Evolutionary conservation across 2,888 invertebrate genomes (phyloP), one percentile per base, ranked within the genome.

Genomic region (Callyntrura guangdongensis): DNA sequence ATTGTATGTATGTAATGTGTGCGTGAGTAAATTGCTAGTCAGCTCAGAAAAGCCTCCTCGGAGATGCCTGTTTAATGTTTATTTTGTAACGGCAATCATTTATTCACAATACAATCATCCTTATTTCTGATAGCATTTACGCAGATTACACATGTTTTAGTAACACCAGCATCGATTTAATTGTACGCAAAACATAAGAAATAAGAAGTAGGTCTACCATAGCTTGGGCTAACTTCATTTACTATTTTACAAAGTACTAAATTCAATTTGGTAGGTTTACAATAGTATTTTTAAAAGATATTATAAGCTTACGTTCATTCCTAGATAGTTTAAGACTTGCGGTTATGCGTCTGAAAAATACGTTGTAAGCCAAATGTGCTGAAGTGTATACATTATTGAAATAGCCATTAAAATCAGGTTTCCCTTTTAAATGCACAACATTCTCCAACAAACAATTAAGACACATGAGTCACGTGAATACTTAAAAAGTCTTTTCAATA

Each of bases 11-110:
- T 25, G 14, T 4, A 77, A 77, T 25, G 27, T 77, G 47, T 47
- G 25, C 4, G 9, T 45, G 82, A 82, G 82, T 82, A 82, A 82
- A 82, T 61, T 82, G 27, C 82, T 82, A 82, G 82, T 82, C 82
- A 82, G 45, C 3, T 9, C 61, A 61, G 47, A 53, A 22, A 53
- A 47, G 47, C 11, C 20, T 20, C 56, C 8, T 56, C 3, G 2
- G 69, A 12, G 3, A 45, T 17, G 11, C n/a, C 72, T 72, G 45
- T 72, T 36, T 14, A 20, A 47, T n/a, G 45, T 49, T 74, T 27
- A 47, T 17, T 79, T 36, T 56, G 36, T 53, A 77, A 22, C 25
- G 67, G 83, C 47, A 82, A 20, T 25, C 83, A 83, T 83, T 83
- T 83, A 83, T 83, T 83, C 83, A 67, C 83, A 83, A 45, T n/a